These are phyloP conservation scores for Adela reaumurella DNA, from an alignment of 2,888 invertebrate species.

Conservation along the genomic window DNA sequence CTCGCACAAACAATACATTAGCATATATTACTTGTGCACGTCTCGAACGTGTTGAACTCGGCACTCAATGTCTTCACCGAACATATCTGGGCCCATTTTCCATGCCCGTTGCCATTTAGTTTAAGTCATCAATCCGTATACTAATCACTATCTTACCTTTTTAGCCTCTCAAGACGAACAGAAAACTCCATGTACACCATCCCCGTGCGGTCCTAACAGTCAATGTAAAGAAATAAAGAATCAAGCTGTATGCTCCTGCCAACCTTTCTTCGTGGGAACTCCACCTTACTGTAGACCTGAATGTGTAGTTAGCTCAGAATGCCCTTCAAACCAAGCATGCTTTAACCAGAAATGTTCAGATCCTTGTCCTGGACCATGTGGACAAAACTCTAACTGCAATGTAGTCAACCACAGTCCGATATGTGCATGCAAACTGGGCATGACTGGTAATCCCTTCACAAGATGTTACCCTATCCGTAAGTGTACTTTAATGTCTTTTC, in stretches of 20 bases:
- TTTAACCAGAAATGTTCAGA: slow-evolving; percentile 67
- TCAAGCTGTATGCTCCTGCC: slow-evolving; percentile 70
- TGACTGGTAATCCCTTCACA: slow-evolving; percentile 75
- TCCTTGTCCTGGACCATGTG: slow-evolving; percentile 63
- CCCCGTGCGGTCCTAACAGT: slow-evolving; percentile 74
- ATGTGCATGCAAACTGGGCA: slow-evolving; percentile 68
- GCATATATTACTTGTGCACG: too few species aligned
- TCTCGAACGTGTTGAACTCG: too few species aligned
- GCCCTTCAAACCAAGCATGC: slow-evolving; percentile 62
- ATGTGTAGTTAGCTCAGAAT: slow-evolving; percentile 68
- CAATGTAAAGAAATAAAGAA: slow-evolving; percentile 69
- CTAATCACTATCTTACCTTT: too few species aligned
- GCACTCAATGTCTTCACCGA: too few species aligned
- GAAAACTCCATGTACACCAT: slow-evolving; percentile 37
- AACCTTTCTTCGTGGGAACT: slow-evolving; percentile 60
- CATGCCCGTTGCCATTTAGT: too few species aligned
- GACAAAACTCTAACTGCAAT: slow-evolving; percentile 58
- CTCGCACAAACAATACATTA: too few species aligned
- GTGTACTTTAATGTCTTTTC: too few species aligned
- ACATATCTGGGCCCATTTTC: too few species aligned
- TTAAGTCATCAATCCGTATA: too few species aligned
- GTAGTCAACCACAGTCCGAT: slow-evolving; percentile 69
- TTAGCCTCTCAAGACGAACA: slow-evolving; percentile 30
- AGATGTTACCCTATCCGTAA: slow-evolving; percentile 62
- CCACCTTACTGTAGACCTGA: slow-evolving; percentile 73